Base-by-base conservation (phyloP, 2,113 vertebrate species). In the Pampusana beccarii region DNA sequence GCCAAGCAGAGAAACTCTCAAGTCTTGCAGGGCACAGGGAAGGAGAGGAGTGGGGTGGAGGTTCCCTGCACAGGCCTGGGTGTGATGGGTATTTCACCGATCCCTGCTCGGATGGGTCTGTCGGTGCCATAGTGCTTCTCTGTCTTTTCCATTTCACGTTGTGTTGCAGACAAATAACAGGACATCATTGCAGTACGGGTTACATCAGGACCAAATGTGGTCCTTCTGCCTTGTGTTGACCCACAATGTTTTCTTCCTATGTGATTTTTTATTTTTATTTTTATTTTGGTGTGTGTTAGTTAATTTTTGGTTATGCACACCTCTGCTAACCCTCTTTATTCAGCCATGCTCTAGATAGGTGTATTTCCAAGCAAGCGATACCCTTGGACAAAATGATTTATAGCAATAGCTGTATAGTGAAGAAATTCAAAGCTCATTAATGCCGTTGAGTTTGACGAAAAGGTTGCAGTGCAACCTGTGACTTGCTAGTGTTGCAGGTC, bases 281-380 rank as follows among this genome's bases (percentile, higher is more conserved):
- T 23, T 28, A 4, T 0, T n/a, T 31, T 44, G 20, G 36, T 21
- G 18, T 3, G 3, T 38, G 7, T 29, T 86, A 20, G 13, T 67
- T 84, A 33, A 26, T 88, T 25, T 57, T 61, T 42, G 53, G 40
- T 6, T 84, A 10, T n/a, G 84, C 50, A 42, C 72, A 53, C 50
- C 65, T 89, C 46, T 66, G 40, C 58, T 18, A n/a, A 18, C 7
- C 1, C 31, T 80, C 54, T 58, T 71, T 6, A 71, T 82, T 79
- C 66, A 77, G 10, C 62, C 46, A 8, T 87, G 42, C 50, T 38
- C 10, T 54, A 36, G 50, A 23, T n/a, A 91, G 24, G 7, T 0
- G 0, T 44, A n/a, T 38, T 58, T 84, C 40, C 0, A 1, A 65
- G 56, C 15, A 13, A 65, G 40, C 0, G 0, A 1, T 18, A n/a